Percentiles rank a stretch among this genome's conserved stretches.
Conservation (phyloP, 2,113 vertebrate species). For the Cyrtonyx montezumae region DNA sequence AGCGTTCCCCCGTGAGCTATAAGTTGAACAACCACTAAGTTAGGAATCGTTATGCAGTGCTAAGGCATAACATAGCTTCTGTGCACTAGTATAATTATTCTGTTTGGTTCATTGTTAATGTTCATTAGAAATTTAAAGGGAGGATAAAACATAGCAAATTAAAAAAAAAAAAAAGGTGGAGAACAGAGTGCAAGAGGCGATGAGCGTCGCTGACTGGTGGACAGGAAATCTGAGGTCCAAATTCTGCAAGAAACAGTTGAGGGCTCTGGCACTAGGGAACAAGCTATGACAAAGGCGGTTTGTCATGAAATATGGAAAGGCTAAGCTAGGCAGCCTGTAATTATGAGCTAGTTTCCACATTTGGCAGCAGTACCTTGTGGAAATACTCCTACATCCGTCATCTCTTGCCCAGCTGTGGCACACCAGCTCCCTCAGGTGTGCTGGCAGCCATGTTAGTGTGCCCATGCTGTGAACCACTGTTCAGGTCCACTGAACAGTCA, state of each 20-base stretch:
- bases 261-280: neutral
- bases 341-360: constrained; percentile 12
- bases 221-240: neutral
- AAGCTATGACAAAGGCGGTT: neutral
- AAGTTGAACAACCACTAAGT: neutral
- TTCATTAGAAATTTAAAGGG: constrained; percentile 9
- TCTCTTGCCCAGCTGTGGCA: neutral
- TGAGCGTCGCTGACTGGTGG: neutral
- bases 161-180: neutral
- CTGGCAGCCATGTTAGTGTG: neutral
- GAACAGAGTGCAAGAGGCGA: fast-evolving
- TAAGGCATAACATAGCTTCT: neutral
- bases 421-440: constrained; percentile 27
- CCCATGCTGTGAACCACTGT: neutral
- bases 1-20: neutral
- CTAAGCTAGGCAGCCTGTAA: constrained; percentile 31
- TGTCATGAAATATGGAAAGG: constrained; percentile 7
- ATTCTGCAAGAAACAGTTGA: neutral
- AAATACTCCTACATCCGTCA: neutral
- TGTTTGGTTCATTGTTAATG: neutral
- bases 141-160: neutral
- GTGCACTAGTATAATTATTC: neutral
- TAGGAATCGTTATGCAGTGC: neutral
- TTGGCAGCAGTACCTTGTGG: constrained; percentile 2
- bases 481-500: neutral